Conservation (phyloP, 2,113 vertebrate genomes). For the Falco punctatus region DNA sequence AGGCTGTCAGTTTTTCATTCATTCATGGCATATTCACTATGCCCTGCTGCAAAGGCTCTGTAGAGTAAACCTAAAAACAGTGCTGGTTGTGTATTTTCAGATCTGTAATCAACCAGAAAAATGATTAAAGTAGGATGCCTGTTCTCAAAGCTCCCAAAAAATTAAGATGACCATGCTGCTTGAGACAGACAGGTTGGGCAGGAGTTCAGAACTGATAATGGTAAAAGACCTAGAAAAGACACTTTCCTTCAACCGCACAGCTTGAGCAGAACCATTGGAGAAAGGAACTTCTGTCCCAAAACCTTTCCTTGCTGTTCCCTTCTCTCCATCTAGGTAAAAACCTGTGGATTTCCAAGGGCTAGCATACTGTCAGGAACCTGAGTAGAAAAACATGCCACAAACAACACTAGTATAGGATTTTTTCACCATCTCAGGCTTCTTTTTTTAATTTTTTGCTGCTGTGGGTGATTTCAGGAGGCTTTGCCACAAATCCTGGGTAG, state of each 20-base stretch:
- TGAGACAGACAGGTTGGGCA: background rate
- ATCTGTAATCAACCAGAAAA: background rate
- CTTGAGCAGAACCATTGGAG: background rate
- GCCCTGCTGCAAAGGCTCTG: background rate
- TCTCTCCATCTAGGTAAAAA: background rate
- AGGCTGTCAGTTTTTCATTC: background rate
- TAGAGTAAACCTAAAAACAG: background rate
- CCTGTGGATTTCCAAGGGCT: background rate
- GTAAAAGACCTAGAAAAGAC: background rate
- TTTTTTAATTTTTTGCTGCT: background rate
- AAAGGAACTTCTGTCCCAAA: background rate
- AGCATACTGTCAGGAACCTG: background rate
- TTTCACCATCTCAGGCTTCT: background rate
- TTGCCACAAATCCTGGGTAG: background rate
- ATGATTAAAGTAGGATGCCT: background rate
- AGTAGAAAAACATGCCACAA: background rate
- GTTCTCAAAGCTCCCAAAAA: background rate
- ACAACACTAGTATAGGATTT: background rate
- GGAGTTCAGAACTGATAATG: background rate
- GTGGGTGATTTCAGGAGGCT: background rate
- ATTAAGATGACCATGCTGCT: background rate
- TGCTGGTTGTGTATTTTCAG: background rate
- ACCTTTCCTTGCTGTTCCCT: background rate
- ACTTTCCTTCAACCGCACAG: background rate
- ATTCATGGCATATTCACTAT: background rate